phyloP scores from a whole-genome alignment of 2,888 invertebrate species.

The Thera britannica region DNA sequence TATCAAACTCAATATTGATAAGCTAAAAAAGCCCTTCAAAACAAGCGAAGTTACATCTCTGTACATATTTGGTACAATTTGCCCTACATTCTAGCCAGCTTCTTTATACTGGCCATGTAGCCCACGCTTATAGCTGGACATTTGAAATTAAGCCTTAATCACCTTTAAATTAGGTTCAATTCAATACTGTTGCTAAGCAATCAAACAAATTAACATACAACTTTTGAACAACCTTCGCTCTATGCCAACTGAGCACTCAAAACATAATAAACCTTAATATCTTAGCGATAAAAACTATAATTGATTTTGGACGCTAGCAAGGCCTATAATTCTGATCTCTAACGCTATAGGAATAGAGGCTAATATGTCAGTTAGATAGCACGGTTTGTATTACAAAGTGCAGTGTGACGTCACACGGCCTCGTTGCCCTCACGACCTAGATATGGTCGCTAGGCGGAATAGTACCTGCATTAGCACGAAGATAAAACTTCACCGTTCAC shows the following conservation, averaged over 20 bases:
- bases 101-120: neutral
- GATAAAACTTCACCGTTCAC: neutral
- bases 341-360: neutral
- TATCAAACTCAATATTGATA: neutral
- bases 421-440: slow-evolving; percentile 71
- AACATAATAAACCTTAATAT: slow-evolving; percentile 20
- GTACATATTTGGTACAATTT: neutral
- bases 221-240: slow-evolving; percentile 22
- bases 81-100: neutral
- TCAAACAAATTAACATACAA: slow-evolving; percentile 11
- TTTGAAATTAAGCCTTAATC: slow-evolving; percentile 47
- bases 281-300: neutral
- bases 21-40: neutral
- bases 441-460: slow-evolving; percentile 70
- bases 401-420: slow-evolving; percentile 66
- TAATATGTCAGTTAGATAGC: slow-evolving; percentile 1
- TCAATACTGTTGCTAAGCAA: slow-evolving; percentile 4
- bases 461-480: slow-evolving; percentile 15
- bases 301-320: slow-evolving; percentile 4
- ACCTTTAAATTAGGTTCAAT: slow-evolving; percentile 2
- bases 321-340: slow-evolving; percentile 13
- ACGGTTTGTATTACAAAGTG: slow-evolving; percentile 50
- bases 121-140: slow-evolving; percentile 26
- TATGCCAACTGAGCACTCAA: slow-evolving; percentile 20
- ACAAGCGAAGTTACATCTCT: neutral